Conservation (phyloP, 2,797 vertebrate species). For the Coendou prehensilis region DNA sequence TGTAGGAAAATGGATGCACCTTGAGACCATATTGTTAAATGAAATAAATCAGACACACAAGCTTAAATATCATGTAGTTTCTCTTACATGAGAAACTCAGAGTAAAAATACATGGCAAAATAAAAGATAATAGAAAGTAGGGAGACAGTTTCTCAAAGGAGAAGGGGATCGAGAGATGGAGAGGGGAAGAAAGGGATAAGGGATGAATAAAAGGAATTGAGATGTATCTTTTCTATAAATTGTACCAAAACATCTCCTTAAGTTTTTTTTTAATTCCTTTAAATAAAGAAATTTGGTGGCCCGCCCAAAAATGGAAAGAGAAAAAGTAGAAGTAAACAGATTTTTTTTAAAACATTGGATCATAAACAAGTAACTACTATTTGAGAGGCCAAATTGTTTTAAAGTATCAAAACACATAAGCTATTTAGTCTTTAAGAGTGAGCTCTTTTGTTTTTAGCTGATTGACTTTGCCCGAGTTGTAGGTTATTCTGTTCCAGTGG, state of each 20-base stretch:
- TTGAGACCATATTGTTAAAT: background rate
- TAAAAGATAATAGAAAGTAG: background rate
- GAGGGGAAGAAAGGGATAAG: background rate
- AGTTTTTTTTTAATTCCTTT: background rate
- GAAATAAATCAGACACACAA: background rate
- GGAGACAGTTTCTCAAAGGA: background rate
- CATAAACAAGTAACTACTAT: background rate
- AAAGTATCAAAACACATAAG: background rate
- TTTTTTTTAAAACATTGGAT: background rate
- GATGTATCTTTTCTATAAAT: background rate
- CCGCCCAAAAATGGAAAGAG: background rate
- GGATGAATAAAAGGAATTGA: background rate
- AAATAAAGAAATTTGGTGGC: background rate
- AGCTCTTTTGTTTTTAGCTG: constrained; percentile 38
- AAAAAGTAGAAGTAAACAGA: background rate
- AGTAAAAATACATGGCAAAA: background rate
- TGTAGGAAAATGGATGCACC: background rate
- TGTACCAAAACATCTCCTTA: background rate
- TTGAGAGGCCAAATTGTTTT: constrained; percentile 32
- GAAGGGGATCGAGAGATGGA: background rate
- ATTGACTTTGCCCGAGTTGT: constrained; percentile 68
- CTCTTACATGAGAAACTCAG: background rate
- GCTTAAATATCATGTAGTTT: background rate
- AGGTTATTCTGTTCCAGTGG: constrained; percentile 53
- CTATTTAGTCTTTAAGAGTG: background rate